These are phyloP conservation scores for Pagetopsis macropterus DNA, from an alignment of 2,797 vertebrate genomes.

Conservation along the genomic window DNA sequence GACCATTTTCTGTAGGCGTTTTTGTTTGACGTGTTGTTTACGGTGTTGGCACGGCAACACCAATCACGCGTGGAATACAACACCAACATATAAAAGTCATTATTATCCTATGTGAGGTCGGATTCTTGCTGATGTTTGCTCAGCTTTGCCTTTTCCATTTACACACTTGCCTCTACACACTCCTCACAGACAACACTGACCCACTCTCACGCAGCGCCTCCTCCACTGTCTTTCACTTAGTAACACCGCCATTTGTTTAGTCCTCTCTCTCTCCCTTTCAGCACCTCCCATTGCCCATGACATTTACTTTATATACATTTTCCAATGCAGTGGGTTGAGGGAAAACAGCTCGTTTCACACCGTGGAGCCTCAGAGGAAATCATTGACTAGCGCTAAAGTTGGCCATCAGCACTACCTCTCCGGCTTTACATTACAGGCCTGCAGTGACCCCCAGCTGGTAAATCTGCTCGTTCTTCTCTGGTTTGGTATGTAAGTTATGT, in stretches of 20 bases:
- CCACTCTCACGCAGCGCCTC: constrained; percentile 63
- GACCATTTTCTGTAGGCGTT: constrained; percentile 72
- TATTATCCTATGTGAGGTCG: constrained; percentile 79
- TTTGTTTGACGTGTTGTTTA: constrained; percentile 79
- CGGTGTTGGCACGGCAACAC: constrained; percentile 82
- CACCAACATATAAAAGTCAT: constrained; percentile 76
- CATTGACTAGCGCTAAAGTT: constrained; percentile 71
- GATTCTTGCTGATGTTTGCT: constrained; percentile 80
- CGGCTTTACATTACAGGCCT: constrained; percentile 51
- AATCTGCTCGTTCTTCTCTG: constrained; percentile 49
- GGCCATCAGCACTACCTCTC: constrained; percentile 59
- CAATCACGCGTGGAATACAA: constrained; percentile 75
- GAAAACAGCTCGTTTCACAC: constrained; percentile 69
- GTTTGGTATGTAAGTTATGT: constrained; percentile 51
- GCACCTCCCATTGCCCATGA: constrained; percentile 78
- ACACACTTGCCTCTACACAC: constrained; percentile 67
- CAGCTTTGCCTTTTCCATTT: constrained; percentile 82
- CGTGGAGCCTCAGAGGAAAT: constrained; percentile 60
- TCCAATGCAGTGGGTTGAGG: constrained; percentile 60
- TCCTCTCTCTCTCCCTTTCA: constrained; percentile 79
- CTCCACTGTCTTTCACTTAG: constrained; percentile 72
- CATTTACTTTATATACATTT: constrained; percentile 80
- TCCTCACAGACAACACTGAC: constrained; percentile 60
- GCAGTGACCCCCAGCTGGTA: constrained; percentile 54
- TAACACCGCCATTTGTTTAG: constrained; percentile 76